A percentile compares a stretch with the other conserved stretches of the same genome.
Conservation (phyloP, 2,888 invertebrate species). For the Acanthosepion pharaonis region DNA sequence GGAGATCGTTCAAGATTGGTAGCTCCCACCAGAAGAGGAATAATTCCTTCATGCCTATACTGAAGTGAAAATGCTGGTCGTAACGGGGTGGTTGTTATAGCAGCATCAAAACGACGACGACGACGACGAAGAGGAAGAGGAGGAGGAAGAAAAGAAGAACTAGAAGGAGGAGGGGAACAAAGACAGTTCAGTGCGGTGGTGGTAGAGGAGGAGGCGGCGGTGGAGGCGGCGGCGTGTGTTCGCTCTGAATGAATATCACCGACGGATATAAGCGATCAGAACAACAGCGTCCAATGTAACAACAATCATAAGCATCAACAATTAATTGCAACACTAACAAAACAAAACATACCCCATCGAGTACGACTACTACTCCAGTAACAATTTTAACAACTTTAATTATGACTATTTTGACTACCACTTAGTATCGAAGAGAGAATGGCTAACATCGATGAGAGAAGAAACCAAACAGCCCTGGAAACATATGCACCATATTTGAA, state of each 20-base stretch:
- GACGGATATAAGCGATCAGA: conserved; percentile 8
- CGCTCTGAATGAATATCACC: background rate
- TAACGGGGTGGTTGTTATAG: background rate
- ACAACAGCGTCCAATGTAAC: background rate
- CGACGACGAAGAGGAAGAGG: background rate
- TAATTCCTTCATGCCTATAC: background rate
- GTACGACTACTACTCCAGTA: background rate
- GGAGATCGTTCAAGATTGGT: background rate
- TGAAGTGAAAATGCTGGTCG: conserved; percentile 9
- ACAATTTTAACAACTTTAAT: background rate
- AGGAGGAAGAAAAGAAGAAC: background rate
- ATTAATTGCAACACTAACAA: background rate
- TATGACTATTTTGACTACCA: background rate
- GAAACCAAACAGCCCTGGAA: background rate
- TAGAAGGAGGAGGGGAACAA: background rate
- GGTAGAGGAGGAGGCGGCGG: conserved; percentile 20
- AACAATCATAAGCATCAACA: background rate
- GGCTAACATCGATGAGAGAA: background rate
- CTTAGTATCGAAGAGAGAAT: background rate
- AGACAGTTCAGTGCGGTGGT: background rate
- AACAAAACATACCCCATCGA: background rate
- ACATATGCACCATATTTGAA: background rate
- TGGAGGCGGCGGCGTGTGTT: background rate
- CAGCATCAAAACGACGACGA: background rate
- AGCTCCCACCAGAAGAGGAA: background rate